Evolutionary conservation across 2,113 vertebrate genomes (phyloP).

Genomic region (Cavia porcellus): DNA sequence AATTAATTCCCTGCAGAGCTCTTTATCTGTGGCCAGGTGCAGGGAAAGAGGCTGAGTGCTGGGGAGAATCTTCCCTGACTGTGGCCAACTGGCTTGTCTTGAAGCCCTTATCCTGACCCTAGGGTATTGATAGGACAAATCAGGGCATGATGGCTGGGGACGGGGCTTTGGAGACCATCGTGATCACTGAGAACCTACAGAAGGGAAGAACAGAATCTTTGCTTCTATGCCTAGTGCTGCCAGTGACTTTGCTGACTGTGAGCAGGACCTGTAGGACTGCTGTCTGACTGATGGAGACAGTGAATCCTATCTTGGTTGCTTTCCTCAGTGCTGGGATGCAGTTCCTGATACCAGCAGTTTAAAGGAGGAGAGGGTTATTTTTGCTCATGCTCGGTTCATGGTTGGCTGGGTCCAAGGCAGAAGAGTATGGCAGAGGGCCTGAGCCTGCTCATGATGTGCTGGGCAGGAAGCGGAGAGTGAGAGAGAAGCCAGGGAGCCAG

Average conservation of each 20-base stretch:
- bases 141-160: background rate
- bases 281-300: background rate
- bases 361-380: background rate
- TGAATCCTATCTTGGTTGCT: background rate
- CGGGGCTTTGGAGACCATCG: background rate
- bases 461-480: background rate
- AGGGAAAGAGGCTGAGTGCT: background rate
- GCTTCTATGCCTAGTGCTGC: background rate
- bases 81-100: background rate
- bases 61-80: conserved; percentile 14
- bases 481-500: background rate
- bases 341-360: background rate
- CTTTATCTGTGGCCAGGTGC: conserved; percentile 53
- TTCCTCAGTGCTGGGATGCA: background rate
- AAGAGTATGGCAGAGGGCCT: background rate
- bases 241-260: background rate
- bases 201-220: background rate
- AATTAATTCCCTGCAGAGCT: conserved; percentile 45
- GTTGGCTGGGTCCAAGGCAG: background rate
- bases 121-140: conserved; percentile 20
- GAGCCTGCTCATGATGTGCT: background rate
- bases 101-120: conserved; percentile 29
- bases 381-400: background rate
- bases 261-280: background rate
- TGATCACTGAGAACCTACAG: background rate